phyloP scores from a whole-genome alignment of 2,888 invertebrate genomes.

The Sialis lutaria region DNA sequence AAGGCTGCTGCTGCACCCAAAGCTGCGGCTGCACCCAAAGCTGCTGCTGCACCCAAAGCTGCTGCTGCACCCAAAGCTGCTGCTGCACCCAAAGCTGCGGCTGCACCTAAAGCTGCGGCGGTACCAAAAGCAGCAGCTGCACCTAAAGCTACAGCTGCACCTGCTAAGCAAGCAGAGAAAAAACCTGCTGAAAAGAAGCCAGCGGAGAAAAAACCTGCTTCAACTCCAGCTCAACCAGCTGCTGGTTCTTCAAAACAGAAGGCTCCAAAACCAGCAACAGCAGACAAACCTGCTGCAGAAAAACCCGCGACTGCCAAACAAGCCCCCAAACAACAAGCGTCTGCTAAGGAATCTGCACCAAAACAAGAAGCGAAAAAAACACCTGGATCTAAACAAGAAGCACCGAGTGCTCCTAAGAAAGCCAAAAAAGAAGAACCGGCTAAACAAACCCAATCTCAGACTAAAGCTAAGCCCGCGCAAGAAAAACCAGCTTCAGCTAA shows the following conservation, averaged over 20 bases:
- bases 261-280: conserved; percentile 9
- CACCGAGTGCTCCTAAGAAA: conserved; percentile 13
- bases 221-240: conserved; percentile 21
- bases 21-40: conserved; percentile 21
- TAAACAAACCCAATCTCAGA: too few relatives aligned
- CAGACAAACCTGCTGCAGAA: conserved; percentile 9
- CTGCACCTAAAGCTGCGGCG: conserved; percentile 21
- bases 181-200: conserved; percentile 19
- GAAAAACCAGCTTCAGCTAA: too few relatives aligned
- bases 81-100: conserved; percentile 20
- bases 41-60: conserved; percentile 12
- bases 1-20: conserved; percentile 20
- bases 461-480: too few relatives aligned
- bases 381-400: conserved; percentile 9
- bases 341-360: conserved; percentile 15
- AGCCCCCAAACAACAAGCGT: conserved; percentile 23
- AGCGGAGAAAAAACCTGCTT: conserved; percentile 18
- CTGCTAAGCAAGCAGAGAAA: conserved; percentile 20
- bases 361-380: conserved; percentile 18
- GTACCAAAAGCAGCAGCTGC: conserved; percentile 20
- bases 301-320: conserved; percentile 33
- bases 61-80: conserved; percentile 23
- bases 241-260: conserved; percentile 20
- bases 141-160: conserved; percentile 27
- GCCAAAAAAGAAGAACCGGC: not conserved